Base-by-base conservation (phyloP, 2,113 vertebrate genomes). In the Pachycephala philippinensis region DNA sequence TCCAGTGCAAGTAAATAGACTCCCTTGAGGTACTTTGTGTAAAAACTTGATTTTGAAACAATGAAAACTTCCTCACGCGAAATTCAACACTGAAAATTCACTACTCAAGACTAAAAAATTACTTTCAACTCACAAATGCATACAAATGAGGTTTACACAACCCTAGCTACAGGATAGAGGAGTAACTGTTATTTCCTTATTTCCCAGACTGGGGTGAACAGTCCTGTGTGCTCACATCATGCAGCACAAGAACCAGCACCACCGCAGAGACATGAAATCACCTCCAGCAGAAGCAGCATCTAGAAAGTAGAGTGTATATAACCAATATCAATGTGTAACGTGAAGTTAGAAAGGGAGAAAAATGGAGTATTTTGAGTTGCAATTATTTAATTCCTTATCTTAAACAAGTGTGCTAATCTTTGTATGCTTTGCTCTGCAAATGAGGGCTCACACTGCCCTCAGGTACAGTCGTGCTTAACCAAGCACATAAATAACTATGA, bases 231-330 rank as follows among this genome's bases (percentile, higher is more conserved):
- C 39, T 88, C 60, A 35, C 23, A 56, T 27, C 35, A 16, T 0
- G 0, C 1, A 2, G 50, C 4, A 15, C 23, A 57, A 87, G 30
- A 53, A 50, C 21, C 2, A 27, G 63, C 63, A 60, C 10, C 7
- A 0, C 1, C 10, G n/a, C 26, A 60, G 23, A 86, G 5, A 56
- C 2, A 10, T 0, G 2, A 72, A 60, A 44, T 30, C 68, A 24
- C 4, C 37, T 82, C 42, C 78, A 75, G 42, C 42, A 59, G 54
- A 54, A 87, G 28, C 7, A 78, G 7, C 8, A 35, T 4, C 35
- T 1, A 45, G 40, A 40, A 40, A 40, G 13, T 1, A 59, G 9
- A 66, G 8, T 13, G 39, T 10, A 28, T 4, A 53, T 35, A 54
- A 82, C 37, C 28, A 87, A 10, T 8, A 54, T 7, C 15, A 17